These are phyloP conservation scores for Tipula confusa DNA, from an alignment of 2,888 invertebrate species.

Conservation along the genomic window DNA sequence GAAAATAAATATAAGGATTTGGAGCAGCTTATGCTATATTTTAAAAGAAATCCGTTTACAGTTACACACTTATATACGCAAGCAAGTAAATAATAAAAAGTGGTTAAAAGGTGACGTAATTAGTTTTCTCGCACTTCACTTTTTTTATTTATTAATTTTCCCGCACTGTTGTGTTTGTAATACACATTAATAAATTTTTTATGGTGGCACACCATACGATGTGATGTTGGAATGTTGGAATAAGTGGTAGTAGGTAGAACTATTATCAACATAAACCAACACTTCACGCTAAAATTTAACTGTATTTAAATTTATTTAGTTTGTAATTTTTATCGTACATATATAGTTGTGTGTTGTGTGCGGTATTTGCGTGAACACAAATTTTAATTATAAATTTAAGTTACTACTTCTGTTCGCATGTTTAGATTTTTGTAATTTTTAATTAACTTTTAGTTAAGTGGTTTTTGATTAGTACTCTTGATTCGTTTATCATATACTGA, in stretches of 20 bases:
- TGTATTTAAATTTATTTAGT: constrained; percentile 12
- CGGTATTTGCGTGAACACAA: neutral
- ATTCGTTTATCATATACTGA: neutral
- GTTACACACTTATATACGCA: too few relatives aligned
- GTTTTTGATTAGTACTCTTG: neutral
- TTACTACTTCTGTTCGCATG: neutral
- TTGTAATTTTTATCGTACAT: neutral
- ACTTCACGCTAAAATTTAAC: neutral
- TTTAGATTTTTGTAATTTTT: neutral
- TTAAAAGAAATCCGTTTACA: neutral
- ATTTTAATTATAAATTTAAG: neutral
- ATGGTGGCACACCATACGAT: neutral
- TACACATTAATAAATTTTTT: neutral
- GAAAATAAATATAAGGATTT: neutral
- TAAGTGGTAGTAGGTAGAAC: neutral
- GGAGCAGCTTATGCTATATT: neutral
- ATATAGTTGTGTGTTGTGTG: neutral
- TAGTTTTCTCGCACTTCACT: too few relatives aligned
- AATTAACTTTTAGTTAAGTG: neutral
- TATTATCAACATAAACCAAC: neutral
- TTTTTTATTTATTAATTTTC: neutral
- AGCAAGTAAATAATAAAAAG: neutral
- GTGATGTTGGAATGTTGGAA: neutral
- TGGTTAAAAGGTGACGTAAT: neutral
- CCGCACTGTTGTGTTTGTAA: neutral